Evolutionary conservation across 2,888 invertebrate genomes (phyloP).

Genomic region (Hemaris fuciformis): DNA sequence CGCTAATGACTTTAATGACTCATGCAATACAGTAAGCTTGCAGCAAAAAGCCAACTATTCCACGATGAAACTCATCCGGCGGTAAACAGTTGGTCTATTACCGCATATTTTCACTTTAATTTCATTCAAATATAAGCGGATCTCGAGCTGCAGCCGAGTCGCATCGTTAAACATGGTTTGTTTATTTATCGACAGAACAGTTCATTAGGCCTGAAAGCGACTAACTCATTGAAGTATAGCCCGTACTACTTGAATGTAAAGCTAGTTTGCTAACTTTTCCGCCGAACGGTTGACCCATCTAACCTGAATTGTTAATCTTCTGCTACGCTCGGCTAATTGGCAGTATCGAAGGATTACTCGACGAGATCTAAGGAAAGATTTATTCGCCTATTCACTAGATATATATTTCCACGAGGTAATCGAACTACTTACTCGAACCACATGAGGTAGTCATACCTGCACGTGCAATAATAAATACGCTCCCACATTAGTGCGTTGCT

Average conservation of each 20-base stretch:
- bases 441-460: background rate
- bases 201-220: conserved; percentile 59
- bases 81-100: conserved; percentile 18
- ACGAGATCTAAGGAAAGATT: conserved; percentile 48
- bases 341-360: conserved; percentile 47
- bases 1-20: background rate
- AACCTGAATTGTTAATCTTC: conserved; percentile 72
- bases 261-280: conserved; percentile 36
- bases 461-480: background rate
- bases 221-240: conserved; percentile 5
- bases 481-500: background rate
- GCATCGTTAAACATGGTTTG: conserved; percentile 41
- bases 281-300: conserved; percentile 45
- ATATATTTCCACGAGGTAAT: background rate
- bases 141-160: conserved; percentile 26
- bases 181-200: conserved; percentile 35
- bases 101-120: conserved; percentile 33
- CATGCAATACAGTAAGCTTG: conserved; percentile 1
- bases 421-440: background rate
- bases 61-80: conserved; percentile 14
- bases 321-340: conserved; percentile 64
- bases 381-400: conserved; percentile 53
- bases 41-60: conserved; percentile 13
- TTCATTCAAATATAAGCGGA: conserved; percentile 35
- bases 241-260: background rate